Percentiles rank a stretch among this genome's conserved stretches.
These are phyloP conservation scores for Drosophila sproati DNA, from an alignment of 1,140 invertebrate species.

Conservation along the genomic window DNA sequence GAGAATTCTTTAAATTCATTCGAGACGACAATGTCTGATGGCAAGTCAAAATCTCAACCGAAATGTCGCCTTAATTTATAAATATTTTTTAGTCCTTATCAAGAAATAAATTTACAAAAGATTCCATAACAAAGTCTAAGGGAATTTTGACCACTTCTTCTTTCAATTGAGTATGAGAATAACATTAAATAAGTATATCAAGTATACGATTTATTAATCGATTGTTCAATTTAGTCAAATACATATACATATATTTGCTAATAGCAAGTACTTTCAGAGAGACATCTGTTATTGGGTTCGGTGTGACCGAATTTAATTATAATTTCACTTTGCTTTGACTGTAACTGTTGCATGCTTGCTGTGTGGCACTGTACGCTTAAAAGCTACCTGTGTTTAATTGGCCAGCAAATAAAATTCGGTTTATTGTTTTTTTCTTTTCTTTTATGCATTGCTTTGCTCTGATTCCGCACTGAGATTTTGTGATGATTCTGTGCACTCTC, in stretches of 20 bases:
- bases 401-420: constrained; percentile 11
- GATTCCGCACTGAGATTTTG: constrained; percentile 16
- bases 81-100: no score
- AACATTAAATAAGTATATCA: not conserved
- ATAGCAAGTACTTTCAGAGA: not conserved
- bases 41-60: no score
- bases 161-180: no score
- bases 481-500: constrained; percentile 13
- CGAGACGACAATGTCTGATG: not conserved
- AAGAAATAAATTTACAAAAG: no score
- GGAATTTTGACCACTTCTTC: no score
- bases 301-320: constrained; percentile 8
- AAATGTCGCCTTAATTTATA: no score
- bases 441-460: constrained; percentile 9
- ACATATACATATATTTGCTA: no score
- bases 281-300: not conserved
- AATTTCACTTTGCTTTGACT: not conserved
- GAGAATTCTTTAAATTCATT: not conserved
- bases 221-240: no score
- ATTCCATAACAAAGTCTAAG: no score
- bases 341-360: constrained; percentile 40
- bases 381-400: constrained; percentile 22
- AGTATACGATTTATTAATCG: no score
- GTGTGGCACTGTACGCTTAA: constrained; percentile 30
- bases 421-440: not conserved